These are phyloP conservation scores for Aviceda subcristata DNA, from an alignment of 2,113 vertebrate species.

Conservation along the genomic window DNA sequence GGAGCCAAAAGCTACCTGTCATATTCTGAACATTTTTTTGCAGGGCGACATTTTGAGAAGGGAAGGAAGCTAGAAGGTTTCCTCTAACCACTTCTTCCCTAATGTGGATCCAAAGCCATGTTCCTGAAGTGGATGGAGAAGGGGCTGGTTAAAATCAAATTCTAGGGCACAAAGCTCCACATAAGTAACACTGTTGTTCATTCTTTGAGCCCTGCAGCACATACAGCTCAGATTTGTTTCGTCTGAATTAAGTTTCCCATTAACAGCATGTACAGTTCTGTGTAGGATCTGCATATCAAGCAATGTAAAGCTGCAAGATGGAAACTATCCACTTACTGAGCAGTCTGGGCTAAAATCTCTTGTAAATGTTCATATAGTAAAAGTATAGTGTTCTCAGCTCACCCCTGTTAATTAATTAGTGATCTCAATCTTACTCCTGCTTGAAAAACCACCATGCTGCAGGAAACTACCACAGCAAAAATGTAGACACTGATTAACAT, in stretches of 20 bases:
- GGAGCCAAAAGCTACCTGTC: background rate
- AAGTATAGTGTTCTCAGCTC: background rate
- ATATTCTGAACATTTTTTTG: background rate
- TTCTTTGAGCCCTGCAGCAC: background rate
- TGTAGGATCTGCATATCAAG: background rate
- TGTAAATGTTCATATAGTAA: background rate
- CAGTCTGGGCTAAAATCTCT: background rate
- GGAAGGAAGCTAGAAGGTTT: background rate
- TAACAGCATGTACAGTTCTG: background rate
- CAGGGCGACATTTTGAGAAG: background rate
- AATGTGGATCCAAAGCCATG: background rate
- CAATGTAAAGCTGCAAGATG: background rate
- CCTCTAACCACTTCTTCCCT: background rate
- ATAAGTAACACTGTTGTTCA: background rate
- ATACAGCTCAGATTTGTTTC: background rate
- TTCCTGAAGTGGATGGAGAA: background rate
- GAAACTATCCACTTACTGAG: background rate
- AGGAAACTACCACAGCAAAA: background rate
- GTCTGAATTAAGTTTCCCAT: background rate
- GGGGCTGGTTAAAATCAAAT: background rate
- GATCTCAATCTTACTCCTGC: background rate
- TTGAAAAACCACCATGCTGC: background rate
- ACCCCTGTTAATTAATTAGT: background rate
- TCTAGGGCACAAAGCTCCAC: background rate
- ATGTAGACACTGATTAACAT: background rate